These are phyloP conservation scores for Drosophila mojavensis DNA, from an alignment of 1,140 invertebrate genomes.

Conservation along the genomic window DNA sequence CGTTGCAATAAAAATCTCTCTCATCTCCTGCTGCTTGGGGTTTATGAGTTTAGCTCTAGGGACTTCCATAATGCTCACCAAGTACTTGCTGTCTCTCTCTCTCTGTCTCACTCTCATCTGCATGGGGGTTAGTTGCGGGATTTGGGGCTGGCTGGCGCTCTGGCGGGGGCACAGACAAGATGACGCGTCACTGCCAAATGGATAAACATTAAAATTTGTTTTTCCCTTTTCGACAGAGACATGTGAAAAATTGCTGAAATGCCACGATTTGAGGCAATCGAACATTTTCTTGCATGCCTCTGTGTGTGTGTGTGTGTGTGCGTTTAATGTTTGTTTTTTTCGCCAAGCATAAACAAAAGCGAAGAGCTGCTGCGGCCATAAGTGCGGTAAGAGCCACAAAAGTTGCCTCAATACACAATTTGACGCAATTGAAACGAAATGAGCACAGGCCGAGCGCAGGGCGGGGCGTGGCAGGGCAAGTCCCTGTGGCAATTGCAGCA, in stretches of 20 bases:
- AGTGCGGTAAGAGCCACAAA: conserved; percentile 51
- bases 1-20: conserved; percentile 18
- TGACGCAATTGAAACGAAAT: conserved; percentile 49
- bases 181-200: conserved; percentile 33
- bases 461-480: neutral
- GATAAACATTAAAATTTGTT: conserved; percentile 47
- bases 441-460: conserved; percentile 24
- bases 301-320: conserved; percentile 2
- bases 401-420: conserved; percentile 50
- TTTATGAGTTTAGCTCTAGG: conserved; percentile 10
- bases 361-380: conserved; percentile 35
- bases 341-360: conserved; percentile 58
- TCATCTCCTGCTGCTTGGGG: neutral
- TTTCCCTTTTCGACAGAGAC: conserved; percentile 43
- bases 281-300: conserved; percentile 10
- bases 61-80: conserved; percentile 19
- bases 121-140: conserved; percentile 4
- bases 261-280: conserved; percentile 46
- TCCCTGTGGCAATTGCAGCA: conserved; percentile 31
- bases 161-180: conserved; percentile 18
- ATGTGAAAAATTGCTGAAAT: conserved; percentile 53
- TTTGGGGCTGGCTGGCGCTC: neutral
- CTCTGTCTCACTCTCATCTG: neutral
- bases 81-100: conserved; percentile 6
- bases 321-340: conserved; percentile 43